phyloP scores from a whole-genome alignment of 2,888 invertebrate species.

The Troglohyphantes excavatus region DNA sequence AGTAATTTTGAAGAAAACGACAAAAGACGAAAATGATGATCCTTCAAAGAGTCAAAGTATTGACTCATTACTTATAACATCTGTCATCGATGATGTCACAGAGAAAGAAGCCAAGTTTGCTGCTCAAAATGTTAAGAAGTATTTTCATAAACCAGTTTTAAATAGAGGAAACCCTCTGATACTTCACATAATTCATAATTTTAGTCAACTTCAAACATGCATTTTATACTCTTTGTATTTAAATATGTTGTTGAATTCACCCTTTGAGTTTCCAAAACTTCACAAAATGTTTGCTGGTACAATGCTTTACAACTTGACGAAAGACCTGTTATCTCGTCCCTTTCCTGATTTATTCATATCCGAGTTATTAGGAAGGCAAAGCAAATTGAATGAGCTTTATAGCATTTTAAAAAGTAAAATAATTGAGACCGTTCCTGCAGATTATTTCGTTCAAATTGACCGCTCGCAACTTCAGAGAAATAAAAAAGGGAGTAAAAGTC shows the following conservation, averaged over 20 bases:
- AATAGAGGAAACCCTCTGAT: conserved; percentile 80
- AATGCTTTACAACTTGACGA: conserved; percentile 79
- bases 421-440: conserved; percentile 11
- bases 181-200: conserved; percentile 81
- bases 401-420: conserved; percentile 22
- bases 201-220: conserved; percentile 82
- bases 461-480: conserved; percentile 4
- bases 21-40: neutral
- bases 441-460: conserved; percentile 22
- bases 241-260: conserved; percentile 81
- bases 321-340: conserved; percentile 68
- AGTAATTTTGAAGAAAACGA: conserved; percentile 11
- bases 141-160: conserved; percentile 77
- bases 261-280: conserved; percentile 31
- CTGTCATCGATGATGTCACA: conserved; percentile 9
- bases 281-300: conserved; percentile 67
- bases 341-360: conserved; percentile 76
- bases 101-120: conserved; percentile 8
- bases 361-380: conserved; percentile 82
- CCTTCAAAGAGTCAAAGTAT: neutral
- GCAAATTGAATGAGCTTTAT: conserved; percentile 81
- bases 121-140: conserved; percentile 79
- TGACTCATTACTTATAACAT: neutral
- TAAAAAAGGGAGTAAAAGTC: neutral
- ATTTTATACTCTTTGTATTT: conserved; percentile 81